Evolutionary conservation across 2,797 vertebrate genomes (phyloP), one percentile per base, ranked within the genome.

Genomic region (Sebastes goodei): DNA sequence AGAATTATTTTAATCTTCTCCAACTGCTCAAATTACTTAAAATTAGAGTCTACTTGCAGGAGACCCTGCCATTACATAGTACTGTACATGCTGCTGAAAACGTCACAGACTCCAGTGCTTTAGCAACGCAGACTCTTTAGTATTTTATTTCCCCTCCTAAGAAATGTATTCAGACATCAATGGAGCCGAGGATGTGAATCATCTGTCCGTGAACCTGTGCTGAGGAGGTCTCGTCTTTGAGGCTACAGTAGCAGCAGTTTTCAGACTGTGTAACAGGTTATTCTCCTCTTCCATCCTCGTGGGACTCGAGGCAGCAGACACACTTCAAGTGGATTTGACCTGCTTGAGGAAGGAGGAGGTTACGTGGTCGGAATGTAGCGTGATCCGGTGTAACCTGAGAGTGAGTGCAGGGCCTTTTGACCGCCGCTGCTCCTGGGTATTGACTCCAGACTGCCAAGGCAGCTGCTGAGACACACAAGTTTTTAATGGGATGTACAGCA

Each of bases 241-340:
- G 33, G 15, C 30, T 60, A 59, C 62, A 66, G 29, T 57, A 32
- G 78, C 78, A 77, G 66, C 57, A 75, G 52, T 62, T 82, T 76
- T 83, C 55, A 76, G 55, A 67, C 42, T 53, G 56, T 79, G 70
- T 60, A 80, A 81, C 69, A 76, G 62, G 61, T 87, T 73, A 30
- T 75, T 74, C 67, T 78, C 5, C 12, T 30, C 21, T 57, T 71
- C 23, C 33, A 25, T 71, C 79, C 67, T 70, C 0, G 4, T 21
- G 66, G 68, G 27, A 70, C 35, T 68, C 3, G 3, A 88, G 57
- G 74, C 52, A 72, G 81, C 52, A 72, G 81, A 86, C 74, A 79
- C 57, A 61, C 77, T 87, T 86, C 49, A 78, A 80, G 74, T 74
- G 73, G 70, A 82, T 89, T 85, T 92, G 78, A 83, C 75, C 83